These are phyloP conservation scores for Notamacropus eugenii DNA, from an alignment of 2,797 vertebrate genomes.

Conservation along the genomic window DNA sequence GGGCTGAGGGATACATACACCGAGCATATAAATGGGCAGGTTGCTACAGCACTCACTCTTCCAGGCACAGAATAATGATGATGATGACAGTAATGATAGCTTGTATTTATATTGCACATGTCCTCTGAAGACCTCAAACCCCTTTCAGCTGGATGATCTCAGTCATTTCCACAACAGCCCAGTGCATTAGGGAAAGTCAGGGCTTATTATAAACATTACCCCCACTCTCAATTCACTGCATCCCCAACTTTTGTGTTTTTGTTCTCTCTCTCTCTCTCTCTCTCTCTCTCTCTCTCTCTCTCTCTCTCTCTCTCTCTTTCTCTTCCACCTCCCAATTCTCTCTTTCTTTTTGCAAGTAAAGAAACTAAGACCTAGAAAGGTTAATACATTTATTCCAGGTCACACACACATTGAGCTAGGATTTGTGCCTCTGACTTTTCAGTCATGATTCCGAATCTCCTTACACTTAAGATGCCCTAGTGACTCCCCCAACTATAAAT, in stretches of 20 bases:
- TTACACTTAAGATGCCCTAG: neutral
- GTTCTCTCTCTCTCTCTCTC: no score
- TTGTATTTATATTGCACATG: constrained; percentile 56
- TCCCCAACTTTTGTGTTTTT: neutral
- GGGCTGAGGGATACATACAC: neutral
- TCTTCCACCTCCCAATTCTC: no score
- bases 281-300: no score
- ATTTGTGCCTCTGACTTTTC: neutral
- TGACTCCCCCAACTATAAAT: neutral
- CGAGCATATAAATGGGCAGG: neutral
- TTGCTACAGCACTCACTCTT: constrained; percentile 6
- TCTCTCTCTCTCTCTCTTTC: no score
- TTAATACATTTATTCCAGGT: neutral
- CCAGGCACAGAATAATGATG: constrained; percentile 17
- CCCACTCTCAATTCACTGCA: neutral
- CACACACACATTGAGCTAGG: neutral
- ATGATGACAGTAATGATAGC: constrained; percentile 51
- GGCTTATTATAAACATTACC: neutral
- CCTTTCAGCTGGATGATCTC: constrained; percentile 30
- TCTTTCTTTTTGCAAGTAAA: neutral
- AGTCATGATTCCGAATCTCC: neutral
- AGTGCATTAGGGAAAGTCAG: constrained; percentile 36
- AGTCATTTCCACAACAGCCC: constrained; percentile 34
- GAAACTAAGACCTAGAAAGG: neutral
- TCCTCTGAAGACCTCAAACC: constrained; percentile 30